phyloP scores from a whole-genome alignment of 35 echinoderm and acorn worm species.

The Strongylocentrotus purpuratus region DNA sequence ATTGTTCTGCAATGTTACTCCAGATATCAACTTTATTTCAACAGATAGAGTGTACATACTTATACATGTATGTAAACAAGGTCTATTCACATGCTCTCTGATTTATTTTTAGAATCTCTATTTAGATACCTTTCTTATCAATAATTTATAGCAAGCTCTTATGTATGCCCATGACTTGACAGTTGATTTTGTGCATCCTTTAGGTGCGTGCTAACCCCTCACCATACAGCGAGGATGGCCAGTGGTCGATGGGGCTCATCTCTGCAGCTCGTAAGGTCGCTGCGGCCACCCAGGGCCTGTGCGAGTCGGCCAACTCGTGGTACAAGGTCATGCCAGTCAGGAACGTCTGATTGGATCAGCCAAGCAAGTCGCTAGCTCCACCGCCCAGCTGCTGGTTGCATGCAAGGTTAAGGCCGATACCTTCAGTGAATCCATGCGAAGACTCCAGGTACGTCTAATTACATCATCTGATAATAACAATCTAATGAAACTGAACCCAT shows the following conservation, averaged over 20 bases:
- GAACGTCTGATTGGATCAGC: conserved; percentile 94
- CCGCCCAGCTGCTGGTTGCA: conserved; percentile 92
- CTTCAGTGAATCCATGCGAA: conserved; percentile 94
- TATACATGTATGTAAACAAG: too few relatives aligned
- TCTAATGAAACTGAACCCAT: too few relatives aligned
- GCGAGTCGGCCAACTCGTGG: conserved; percentile 92
- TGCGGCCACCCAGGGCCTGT: conserved; percentile 94
- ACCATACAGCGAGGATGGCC: conserved; percentile 92
- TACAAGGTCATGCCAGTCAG: conserved; percentile 92
- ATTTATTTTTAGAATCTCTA: not conserved
- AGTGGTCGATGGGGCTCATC: conserved; percentile 98
- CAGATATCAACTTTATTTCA: too few relatives aligned
- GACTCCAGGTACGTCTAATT: conserved; percentile 72
- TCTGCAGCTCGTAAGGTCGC: conserved; percentile 94
- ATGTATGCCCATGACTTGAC: not conserved
- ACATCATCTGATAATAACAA: too few relatives aligned
- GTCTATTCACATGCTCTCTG: not conserved
- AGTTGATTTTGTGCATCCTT: not conserved
- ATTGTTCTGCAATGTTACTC: too few relatives aligned
- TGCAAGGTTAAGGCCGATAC: conserved; percentile 97
- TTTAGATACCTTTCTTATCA: not conserved
- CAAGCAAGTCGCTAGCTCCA: conserved; percentile 92
- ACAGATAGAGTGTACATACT: too few relatives aligned
- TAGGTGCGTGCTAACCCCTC: conserved; percentile 79
- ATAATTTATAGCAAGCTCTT: not conserved